Evolutionary conservation across 2,888 invertebrate species (phyloP).

Genomic region (Ariolimax columbianus): DNA sequence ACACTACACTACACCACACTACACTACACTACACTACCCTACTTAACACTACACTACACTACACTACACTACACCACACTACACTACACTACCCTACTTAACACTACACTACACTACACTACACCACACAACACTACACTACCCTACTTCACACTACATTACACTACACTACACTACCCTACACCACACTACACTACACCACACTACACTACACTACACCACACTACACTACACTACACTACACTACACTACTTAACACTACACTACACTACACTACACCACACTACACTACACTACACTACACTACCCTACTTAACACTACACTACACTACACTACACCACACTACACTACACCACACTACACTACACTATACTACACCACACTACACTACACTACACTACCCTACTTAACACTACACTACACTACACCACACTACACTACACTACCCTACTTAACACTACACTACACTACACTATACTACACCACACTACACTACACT

Average conservation of each 20-base stretch:
- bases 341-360: slow-evolving; percentile 38
- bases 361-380: slow-evolving; percentile 21
- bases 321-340: slow-evolving; percentile 31
- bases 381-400: slow-evolving; percentile 37
- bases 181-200: slow-evolving; percentile 37
- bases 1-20: slow-evolving; percentile 8
- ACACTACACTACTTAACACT: slow-evolving; percentile 33
- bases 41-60: slow-evolving; percentile 27
- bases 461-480: slow-evolving; percentile 15
- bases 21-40: slow-evolving; percentile 15
- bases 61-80: slow-evolving; percentile 28
- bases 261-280: slow-evolving; percentile 30
- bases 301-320: slow-evolving; percentile 23
- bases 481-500: slow-evolving; percentile 25
- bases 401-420: slow-evolving; percentile 35
- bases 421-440: slow-evolving; percentile 23
- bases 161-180: slow-evolving; percentile 26
- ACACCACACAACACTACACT: slow-evolving; percentile 10
- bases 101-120: slow-evolving; percentile 23
- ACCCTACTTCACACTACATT: slow-evolving; percentile 22
- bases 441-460: not conserved
- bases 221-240: slow-evolving; percentile 32
- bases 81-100: slow-evolving; percentile 14
- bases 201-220: slow-evolving; percentile 37
- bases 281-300: slow-evolving; percentile 34